Evolutionary conservation across 2,888 invertebrate species (phyloP).

Genomic region (Morpho helenor): DNA sequence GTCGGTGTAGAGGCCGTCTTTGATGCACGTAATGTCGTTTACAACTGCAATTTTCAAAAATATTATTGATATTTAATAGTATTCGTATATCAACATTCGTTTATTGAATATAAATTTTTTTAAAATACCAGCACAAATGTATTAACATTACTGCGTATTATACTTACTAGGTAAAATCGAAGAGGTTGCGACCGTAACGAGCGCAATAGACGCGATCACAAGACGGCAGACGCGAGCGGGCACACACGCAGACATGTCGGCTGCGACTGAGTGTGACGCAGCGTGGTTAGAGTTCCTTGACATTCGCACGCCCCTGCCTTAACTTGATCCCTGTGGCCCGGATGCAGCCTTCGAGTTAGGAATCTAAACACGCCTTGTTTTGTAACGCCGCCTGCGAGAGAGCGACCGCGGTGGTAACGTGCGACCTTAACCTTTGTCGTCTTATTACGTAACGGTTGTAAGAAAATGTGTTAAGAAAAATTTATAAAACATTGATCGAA

Average conservation of each 20-base stretch:
- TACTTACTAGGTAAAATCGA: slow-evolving; percentile 52
- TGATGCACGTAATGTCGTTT: slow-evolving; percentile 46
- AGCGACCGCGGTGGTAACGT: slow-evolving; percentile 44
- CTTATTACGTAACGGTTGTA: slow-evolving; percentile 50
- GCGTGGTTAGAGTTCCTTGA: slow-evolving; percentile 66
- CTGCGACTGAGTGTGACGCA: slow-evolving; percentile 51
- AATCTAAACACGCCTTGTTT: slow-evolving; percentile 68
- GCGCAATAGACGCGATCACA: slow-evolving; percentile 30
- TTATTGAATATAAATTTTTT: background rate
- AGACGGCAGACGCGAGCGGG: slow-evolving; percentile 39
- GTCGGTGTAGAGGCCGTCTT: slow-evolving; percentile 68
- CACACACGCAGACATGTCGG: slow-evolving; percentile 68
- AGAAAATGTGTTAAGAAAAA: slow-evolving; percentile 24
- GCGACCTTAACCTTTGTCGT: slow-evolving; percentile 66
- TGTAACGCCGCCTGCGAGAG: slow-evolving; percentile 48
- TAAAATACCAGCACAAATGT: no score
- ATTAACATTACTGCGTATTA: background rate
- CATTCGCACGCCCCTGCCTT: slow-evolving; percentile 69
- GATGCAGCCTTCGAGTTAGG: slow-evolving; percentile 72
- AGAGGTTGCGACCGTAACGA: slow-evolving; percentile 32
- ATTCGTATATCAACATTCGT: background rate
- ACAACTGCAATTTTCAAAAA: slow-evolving; percentile 41
- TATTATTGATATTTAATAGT: background rate
- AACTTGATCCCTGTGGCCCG: slow-evolving; percentile 69
- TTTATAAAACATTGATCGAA: no score